Evolutionary conservation across 1,140 invertebrate genomes (phyloP).

Genomic region (Euglossa dilemma): DNA sequence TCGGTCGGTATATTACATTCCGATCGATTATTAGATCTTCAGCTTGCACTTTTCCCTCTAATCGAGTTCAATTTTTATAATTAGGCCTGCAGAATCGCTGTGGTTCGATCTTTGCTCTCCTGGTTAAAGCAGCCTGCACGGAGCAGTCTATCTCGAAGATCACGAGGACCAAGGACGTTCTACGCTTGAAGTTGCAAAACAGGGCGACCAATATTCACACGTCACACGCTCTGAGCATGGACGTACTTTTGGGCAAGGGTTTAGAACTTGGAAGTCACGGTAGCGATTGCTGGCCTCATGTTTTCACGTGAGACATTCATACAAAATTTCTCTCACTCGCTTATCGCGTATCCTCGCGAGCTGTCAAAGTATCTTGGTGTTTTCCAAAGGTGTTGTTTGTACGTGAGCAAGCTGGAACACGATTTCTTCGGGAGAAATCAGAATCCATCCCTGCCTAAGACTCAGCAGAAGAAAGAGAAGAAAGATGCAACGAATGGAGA

Average conservation of each 20-base stretch:
- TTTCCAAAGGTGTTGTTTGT: conserved; percentile 87
- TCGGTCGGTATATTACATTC: conserved; percentile 78
- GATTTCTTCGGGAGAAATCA: conserved; percentile 89
- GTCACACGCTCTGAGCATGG: conserved; percentile 94
- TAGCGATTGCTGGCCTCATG: conserved; percentile 95
- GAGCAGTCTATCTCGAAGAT: conserved; percentile 83
- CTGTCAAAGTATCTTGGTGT: neutral
- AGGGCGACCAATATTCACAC: conserved; percentile 89
- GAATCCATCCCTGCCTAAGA: conserved; percentile 79
- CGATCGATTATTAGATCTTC: neutral
- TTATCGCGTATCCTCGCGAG: neutral
- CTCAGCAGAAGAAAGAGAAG: conserved; percentile 79
- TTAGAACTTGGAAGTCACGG: conserved; percentile 95
- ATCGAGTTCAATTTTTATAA: neutral
- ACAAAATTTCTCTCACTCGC: neutral
- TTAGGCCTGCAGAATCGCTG: conserved; percentile 91
- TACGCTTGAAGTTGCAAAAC: conserved; percentile 79
- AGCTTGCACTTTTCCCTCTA: neutral
- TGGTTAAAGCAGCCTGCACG: conserved; percentile 90
- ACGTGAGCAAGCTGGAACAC: conserved; percentile 94
- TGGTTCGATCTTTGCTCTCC: conserved; percentile 90
- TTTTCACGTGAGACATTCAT: conserved; percentile 88
- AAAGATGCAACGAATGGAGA: conserved; percentile 76
- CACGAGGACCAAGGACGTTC: conserved; percentile 79
- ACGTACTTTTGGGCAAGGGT: conserved; percentile 91